phyloP scores from a whole-genome alignment of 2,888 invertebrate species.

The Acanthococcus lagerstroemiae region DNA sequence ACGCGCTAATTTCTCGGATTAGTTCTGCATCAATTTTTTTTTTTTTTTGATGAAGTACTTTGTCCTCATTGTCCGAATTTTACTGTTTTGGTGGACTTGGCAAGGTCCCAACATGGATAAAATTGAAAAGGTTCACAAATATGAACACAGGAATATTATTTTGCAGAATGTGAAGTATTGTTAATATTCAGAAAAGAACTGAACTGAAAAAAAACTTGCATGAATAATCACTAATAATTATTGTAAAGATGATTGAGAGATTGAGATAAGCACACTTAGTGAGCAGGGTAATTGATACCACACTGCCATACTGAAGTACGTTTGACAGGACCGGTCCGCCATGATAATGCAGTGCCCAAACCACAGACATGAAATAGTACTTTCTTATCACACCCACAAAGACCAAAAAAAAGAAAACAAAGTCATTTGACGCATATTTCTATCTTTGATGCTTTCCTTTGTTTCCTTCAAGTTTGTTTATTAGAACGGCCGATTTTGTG shows the following conservation, averaged over 20 bases:
- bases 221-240: conserved; percentile 3
- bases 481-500: too few species aligned
- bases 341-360: too few species aligned
- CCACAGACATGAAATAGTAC: too few species aligned
- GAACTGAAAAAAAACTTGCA: conserved; percentile 3
- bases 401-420: too few species aligned
- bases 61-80: not conserved
- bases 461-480: too few species aligned
- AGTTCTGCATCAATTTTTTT: conserved; percentile 3
- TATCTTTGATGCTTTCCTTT: too few species aligned
- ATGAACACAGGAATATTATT: conserved; percentile 3
- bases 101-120: not conserved
- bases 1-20: not conserved
- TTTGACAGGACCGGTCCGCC: too few species aligned
- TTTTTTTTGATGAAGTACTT: not conserved
- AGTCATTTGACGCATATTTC: too few species aligned
- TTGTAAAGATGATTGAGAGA: conserved; percentile 2
- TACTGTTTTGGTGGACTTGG: not conserved
- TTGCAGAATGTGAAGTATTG: not conserved
- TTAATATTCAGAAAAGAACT: not conserved
- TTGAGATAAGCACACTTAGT: not conserved
- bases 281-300: conserved; percentile 6
- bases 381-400: too few species aligned
- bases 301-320: too few species aligned
- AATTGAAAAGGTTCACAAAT: not conserved